Base-by-base conservation (phyloP, 2,797 vertebrate species). In the Echiichthys vipera region DNA sequence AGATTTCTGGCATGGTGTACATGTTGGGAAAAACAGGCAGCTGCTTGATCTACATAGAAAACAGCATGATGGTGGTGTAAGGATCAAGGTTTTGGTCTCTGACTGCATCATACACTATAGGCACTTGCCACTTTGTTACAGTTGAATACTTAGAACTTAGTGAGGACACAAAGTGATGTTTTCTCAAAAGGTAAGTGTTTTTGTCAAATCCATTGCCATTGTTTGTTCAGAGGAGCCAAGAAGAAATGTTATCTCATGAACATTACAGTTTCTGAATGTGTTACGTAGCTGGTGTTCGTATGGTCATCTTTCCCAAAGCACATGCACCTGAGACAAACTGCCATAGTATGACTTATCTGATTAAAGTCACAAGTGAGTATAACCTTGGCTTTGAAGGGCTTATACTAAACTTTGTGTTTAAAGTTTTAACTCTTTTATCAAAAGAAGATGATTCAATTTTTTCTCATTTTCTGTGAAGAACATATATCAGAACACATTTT, bases 11-110 rank as follows among this genome's bases (percentile, higher is more conserved):
- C 15, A 12, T 47, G 65, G 45, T 39, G 56, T 51, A 14, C 7
- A 25, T 57, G 46, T 32, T 65, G n/a, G 30, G 50, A 59, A 61
- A 61, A 56, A 58, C 40, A 24, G 45, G 8, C 36, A 65, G 69
- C 29, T 37, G 65, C 32, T 25, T 55, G 8, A 56, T 13, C 14
- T 64, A n/a, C 30, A 63, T 68, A 37, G 39, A 61, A 49, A 66
- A 50, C 61, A 70, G 61, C 9, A 57, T 12, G 2, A 65, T n/a
- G 20, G 49, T n/a, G 3, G 39, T 18, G 43, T 34, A 43, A 40
- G 56, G 24, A 58, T 70, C 22, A 61, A 46, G 46, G 46, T 32
- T 39, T 63, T 20, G 1, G 5, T 57, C 29, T 54, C 10, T 59
- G 30, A 37, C 62, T 76, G 42, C 61, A 66, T 67, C n/a, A 64